Evolutionary conservation across 2,797 vertebrate genomes (phyloP).

Genomic region (Falco cherrug): DNA sequence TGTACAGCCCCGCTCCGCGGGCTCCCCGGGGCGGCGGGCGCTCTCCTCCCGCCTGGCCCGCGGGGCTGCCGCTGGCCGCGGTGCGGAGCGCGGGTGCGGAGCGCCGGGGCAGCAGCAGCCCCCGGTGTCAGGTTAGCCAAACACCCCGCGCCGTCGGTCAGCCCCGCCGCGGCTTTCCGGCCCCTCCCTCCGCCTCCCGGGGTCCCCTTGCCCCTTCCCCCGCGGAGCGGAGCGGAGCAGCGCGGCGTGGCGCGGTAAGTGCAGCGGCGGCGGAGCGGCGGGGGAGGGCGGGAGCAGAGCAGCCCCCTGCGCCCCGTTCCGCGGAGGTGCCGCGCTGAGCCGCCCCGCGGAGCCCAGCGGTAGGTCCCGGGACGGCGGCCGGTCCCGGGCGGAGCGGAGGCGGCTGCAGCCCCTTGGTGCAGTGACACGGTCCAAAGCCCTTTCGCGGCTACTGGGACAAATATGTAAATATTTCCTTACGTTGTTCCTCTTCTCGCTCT

Average conservation of each 20-base stretch:
- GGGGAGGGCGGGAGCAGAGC: neutral
- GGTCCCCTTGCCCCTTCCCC: neutral
- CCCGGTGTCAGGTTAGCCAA: neutral
- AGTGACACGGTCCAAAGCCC: neutral
- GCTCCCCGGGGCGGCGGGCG: neutral
- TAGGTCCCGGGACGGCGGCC: neutral
- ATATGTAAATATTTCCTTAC: neutral
- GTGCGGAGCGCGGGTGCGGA: neutral
- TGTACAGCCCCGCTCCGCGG: neutral
- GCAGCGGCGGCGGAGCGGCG: neutral
- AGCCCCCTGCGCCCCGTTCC: no score
- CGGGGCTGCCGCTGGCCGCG: neutral
- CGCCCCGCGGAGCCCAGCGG: neutral
- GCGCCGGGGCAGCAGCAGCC: neutral
- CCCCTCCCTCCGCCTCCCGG: slow-evolving; percentile 49
- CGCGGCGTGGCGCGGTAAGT: neutral
- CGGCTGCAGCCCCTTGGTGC: neutral
- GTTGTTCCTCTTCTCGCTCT: neutral
- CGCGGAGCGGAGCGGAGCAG: neutral
- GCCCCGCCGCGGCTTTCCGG: slow-evolving; percentile 39
- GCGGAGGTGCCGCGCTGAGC: neutral
- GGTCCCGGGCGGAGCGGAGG: neutral
- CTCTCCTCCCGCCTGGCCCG: neutral
- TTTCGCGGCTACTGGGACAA: neutral
- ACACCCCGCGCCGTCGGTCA: slow-evolving; percentile 9